Evolutionary conservation across 2,113 vertebrate species (phyloP).

Genomic region (Stercorarius parasiticus): DNA sequence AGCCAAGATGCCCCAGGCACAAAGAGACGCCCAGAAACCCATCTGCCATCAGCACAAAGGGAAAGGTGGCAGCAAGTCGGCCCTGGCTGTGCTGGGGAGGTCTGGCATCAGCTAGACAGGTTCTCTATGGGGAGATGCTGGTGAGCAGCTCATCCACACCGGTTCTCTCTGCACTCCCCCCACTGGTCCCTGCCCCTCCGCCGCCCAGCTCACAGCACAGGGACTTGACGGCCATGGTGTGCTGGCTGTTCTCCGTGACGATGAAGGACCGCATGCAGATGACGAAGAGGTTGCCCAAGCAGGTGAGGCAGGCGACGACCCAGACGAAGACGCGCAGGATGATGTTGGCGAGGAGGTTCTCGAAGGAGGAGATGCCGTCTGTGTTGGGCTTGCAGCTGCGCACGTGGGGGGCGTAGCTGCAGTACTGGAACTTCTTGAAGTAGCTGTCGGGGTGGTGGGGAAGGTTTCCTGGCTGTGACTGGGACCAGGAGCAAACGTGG

Average conservation of each 20-base stretch:
- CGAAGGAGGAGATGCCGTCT: constrained; percentile 69
- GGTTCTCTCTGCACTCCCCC: rapidly evolving
- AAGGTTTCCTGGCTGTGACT: neutral
- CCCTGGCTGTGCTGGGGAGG: rapidly evolving
- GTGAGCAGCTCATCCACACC: rapidly evolving
- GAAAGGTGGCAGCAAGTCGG: neutral
- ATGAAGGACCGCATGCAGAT: constrained; percentile 63
- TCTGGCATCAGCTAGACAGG: neutral
- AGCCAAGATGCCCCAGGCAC: neutral
- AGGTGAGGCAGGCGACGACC: constrained; percentile 70
- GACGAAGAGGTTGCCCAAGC: constrained; percentile 69
- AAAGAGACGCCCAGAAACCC: neutral
- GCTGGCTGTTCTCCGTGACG: constrained; percentile 43
- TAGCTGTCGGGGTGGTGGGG: neutral
- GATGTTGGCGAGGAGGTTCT: constrained; percentile 72
- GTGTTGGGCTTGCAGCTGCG: constrained; percentile 74
- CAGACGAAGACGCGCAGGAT: constrained; percentile 68
- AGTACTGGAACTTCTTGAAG: constrained; percentile 73
- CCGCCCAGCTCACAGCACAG: constrained; percentile 67
- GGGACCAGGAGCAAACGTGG: rapidly evolving
- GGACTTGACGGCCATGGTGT: constrained; percentile 70
- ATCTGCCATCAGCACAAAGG: too few relatives aligned
- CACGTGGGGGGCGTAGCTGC: constrained; percentile 69
- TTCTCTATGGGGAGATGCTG: too few relatives aligned
- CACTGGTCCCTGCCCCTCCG: rapidly evolving